phyloP scores from a whole-genome alignment of 2,113 vertebrate genomes.

The Epinephelus cyanopodus region DNA sequence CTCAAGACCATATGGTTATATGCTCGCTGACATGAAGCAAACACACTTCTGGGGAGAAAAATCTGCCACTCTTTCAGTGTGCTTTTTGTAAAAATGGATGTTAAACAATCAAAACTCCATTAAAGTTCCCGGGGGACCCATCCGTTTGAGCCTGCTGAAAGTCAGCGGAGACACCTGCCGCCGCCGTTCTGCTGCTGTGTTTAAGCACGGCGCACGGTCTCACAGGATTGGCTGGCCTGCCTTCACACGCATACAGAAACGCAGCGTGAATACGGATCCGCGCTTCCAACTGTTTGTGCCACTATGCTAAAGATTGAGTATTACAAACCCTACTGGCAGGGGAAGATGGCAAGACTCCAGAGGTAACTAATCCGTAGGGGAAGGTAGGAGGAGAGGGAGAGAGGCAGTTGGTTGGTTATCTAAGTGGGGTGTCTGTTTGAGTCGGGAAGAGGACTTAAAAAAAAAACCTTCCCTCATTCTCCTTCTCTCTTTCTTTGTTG shows the following conservation, averaged over 20 bases:
- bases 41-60: conserved; percentile 60
- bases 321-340: conserved; percentile 78
- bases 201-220: conserved; percentile 60
- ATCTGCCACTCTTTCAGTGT: conserved; percentile 66
- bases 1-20: conserved; percentile 82
- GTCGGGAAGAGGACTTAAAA: conserved; percentile 65
- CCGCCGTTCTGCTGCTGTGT: conserved; percentile 66
- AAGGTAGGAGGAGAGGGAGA: conserved; percentile 68
- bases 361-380: conserved; percentile 81
- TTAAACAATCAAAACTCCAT: conserved; percentile 87
- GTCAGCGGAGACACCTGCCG: conserved; percentile 78
- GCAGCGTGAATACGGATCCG: conserved; percentile 57
- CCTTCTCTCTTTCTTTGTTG: conserved; percentile 80
- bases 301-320: conserved; percentile 77
- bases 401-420: conserved; percentile 76
- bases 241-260: conserved; percentile 66
- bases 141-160: conserved; percentile 73
- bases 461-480: conserved; percentile 72
- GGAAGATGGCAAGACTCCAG: conserved; percentile 80
- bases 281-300: conserved; percentile 74
- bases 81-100: conserved; percentile 83
- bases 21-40: conserved; percentile 72
- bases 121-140: conserved; percentile 79
- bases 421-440: conserved; percentile 75
- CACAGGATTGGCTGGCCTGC: conserved; percentile 73